phyloP scores from a whole-genome alignment of 2,888 invertebrate species.

The Dermolepida albohirtum region DNA sequence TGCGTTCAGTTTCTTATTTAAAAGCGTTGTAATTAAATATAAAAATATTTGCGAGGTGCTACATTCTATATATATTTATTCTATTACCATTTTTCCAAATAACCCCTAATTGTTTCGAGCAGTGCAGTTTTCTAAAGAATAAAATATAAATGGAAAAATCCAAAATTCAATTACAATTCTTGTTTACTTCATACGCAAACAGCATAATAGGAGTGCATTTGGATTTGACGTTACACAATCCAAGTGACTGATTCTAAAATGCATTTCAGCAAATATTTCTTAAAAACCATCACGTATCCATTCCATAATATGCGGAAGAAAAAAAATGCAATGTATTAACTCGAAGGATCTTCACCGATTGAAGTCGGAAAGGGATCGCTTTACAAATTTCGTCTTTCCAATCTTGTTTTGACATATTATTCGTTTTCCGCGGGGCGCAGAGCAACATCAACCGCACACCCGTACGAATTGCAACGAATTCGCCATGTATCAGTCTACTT shows the following conservation, averaged over 20 bases:
- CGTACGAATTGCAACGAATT: constrained; percentile 31
- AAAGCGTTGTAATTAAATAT: no score
- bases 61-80: no score
- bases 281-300: constrained; percentile 12
- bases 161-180: no score
- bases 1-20: no score
- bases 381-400: constrained; percentile 23
- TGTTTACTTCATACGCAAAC: neutral
- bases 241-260: neutral
- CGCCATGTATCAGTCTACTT: constrained; percentile 39
- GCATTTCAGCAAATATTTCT: neutral
- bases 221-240: neutral
- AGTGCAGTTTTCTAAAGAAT: no score
- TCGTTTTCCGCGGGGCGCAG: constrained; percentile 21
- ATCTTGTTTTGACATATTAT: constrained; percentile 30
- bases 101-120: no score
- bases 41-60: no score
- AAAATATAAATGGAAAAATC: no score
- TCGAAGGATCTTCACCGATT: constrained; percentile 13
- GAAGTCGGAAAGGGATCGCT: constrained; percentile 11
- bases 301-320: neutral
- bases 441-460: no score
- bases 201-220: neutral
- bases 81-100: no score
- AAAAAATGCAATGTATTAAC: constrained; percentile 15